Evolutionary conservation across 1,140 invertebrate genomes (phyloP).

Genomic region (Cydia strobilella): DNA sequence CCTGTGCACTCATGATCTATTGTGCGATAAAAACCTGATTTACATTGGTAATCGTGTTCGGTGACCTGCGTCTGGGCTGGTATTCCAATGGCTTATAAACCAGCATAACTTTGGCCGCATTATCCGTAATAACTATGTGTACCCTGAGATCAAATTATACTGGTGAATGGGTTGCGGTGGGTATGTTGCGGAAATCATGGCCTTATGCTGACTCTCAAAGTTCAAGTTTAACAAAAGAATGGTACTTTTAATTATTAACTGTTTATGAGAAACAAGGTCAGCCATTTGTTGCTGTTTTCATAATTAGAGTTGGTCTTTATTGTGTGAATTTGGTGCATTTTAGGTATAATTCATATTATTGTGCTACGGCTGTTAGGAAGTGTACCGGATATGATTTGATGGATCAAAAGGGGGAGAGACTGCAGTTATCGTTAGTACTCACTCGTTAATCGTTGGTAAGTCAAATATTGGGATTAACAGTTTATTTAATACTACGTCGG

Average conservation of each 20-base stretch:
- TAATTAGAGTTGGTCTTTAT: conserved; percentile 1
- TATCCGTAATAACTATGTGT: not conserved
- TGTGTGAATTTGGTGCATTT: not conserved
- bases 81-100: not conserved
- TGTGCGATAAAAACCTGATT: conserved; percentile 30
- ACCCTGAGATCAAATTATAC: not conserved
- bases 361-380: not conserved
- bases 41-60: conserved; percentile 25
- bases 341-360: not conserved
- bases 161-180: conserved; percentile 22
- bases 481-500: no score
- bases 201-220: conserved; percentile 35
- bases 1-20: conserved; percentile 12
- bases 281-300: conserved; percentile 24
- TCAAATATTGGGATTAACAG: no score
- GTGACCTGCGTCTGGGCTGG: not conserved
- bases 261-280: conserved; percentile 35
- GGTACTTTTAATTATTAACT: conserved; percentile 38
- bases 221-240: conserved; percentile 51
- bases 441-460: no score
- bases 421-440: no score
- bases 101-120: not conserved
- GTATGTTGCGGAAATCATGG: not conserved
- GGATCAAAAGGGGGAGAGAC: not conserved
- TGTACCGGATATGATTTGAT: not conserved